phyloP scores from a whole-genome alignment of 2,888 invertebrate genomes.

The Parnassius apollo region DNA sequence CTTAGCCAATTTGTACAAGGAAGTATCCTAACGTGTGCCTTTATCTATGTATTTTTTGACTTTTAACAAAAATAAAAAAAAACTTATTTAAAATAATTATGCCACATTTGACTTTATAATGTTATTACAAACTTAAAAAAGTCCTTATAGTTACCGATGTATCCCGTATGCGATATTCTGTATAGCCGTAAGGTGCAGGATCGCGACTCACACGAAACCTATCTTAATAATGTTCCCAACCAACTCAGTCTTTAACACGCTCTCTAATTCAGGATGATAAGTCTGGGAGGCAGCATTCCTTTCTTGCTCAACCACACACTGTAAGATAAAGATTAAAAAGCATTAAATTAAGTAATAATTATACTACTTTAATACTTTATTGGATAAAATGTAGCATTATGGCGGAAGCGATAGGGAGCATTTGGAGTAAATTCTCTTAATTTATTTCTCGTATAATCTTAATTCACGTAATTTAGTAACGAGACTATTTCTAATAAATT shows the following conservation, averaged over 20 bases:
- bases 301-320: constrained; percentile 87
- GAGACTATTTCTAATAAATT: no score
- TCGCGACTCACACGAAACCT: constrained; percentile 15
- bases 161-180: constrained; percentile 5
- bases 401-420: no score
- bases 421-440: no score
- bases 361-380: no score
- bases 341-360: no score
- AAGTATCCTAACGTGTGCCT: no score
- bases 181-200: constrained; percentile 23
- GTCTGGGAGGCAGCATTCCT: constrained; percentile 68
- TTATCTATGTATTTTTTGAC: no score
- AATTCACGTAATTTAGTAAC: no score
- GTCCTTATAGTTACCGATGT: neutral
- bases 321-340: constrained; percentile 39
- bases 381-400: no score
- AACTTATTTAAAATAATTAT: constrained; percentile 7
- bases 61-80: neutral
- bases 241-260: constrained; percentile 32
- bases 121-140: neutral
- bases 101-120: neutral
- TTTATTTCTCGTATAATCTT: no score
- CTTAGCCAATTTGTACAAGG: neutral
- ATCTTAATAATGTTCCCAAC: constrained; percentile 9
- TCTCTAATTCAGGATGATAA: constrained; percentile 61